phyloP scores from a whole-genome alignment of 1,140 invertebrate species.

The Ephestia elutella region DNA sequence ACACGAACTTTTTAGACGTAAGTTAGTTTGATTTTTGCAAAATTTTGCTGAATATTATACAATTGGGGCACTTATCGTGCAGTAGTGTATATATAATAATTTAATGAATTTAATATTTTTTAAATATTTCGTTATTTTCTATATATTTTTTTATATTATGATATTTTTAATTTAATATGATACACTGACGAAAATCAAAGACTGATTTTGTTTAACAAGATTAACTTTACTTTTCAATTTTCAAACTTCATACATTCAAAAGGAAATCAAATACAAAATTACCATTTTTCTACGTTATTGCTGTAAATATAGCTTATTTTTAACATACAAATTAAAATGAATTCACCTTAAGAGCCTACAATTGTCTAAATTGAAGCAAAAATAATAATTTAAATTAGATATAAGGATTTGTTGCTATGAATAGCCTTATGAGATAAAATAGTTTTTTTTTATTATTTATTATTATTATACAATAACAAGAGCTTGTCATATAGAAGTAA shows the following conservation, averaged over 20 bases:
- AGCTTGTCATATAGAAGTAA: constrained; percentile 63
- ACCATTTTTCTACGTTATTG: not conserved
- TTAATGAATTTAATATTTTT: not conserved
- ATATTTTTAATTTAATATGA: not conserved
- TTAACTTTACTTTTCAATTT: not conserved
- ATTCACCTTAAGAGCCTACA: not conserved
- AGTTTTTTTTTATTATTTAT: constrained; percentile 11
- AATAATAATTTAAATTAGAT: not conserved
- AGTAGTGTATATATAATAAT: not conserved
- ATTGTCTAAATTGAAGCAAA: constrained; percentile 10
- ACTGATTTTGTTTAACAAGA: not conserved
- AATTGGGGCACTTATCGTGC: not conserved
- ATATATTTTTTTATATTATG: not conserved
- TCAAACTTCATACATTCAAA: no score
- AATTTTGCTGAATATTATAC: constrained; percentile 9
- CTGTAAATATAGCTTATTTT: not conserved
- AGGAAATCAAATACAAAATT: no score
- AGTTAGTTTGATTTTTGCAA: constrained; percentile 17
- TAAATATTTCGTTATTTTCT: no score
- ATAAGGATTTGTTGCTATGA: not conserved
- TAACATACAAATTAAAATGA: no score
- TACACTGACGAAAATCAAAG: not conserved
- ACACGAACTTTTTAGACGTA: constrained; percentile 31
- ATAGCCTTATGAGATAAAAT: constrained; percentile 5
- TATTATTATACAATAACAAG: constrained; percentile 37